Percentiles rank a stretch among this genome's conserved stretches.
Conservation (phyloP, 2,888 invertebrate genomes). For the Troglohyphantes excavatus region DNA sequence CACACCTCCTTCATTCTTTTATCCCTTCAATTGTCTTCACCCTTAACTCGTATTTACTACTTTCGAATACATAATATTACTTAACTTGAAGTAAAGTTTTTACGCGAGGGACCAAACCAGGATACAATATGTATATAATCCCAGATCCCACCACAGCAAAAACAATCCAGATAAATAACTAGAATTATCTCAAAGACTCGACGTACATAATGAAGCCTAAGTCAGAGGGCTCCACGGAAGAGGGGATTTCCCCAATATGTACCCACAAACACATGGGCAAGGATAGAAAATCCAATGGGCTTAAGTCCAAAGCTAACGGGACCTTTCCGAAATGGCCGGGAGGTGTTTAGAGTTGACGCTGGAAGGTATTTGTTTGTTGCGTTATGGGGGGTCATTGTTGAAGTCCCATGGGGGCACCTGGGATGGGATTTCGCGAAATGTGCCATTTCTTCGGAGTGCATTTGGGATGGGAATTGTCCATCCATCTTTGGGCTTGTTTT, state of each 20-base stretch:
- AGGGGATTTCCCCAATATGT: conserved; percentile 15
- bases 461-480: background rate
- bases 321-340: conserved; percentile 1
- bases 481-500: background rate
- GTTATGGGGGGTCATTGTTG: background rate
- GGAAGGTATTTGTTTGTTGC: background rate
- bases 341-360: background rate
- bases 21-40: no score
- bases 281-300: background rate
- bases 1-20: no score
- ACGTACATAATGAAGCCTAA: conserved; percentile 22
- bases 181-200: background rate
- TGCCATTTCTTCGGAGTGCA: background rate
- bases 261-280: background rate
- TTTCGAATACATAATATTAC: no score
- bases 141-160: no score
- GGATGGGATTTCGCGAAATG: background rate
- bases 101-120: no score
- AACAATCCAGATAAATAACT: background rate
- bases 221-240: background rate
- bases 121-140: no score
- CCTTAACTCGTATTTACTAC: no score
- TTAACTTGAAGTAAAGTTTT: no score
- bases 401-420: background rate
- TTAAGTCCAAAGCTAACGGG: conserved; percentile 20